Evolutionary conservation across 2,113 vertebrate species (phyloP).

Genomic region (Microcebus jonahi): DNA sequence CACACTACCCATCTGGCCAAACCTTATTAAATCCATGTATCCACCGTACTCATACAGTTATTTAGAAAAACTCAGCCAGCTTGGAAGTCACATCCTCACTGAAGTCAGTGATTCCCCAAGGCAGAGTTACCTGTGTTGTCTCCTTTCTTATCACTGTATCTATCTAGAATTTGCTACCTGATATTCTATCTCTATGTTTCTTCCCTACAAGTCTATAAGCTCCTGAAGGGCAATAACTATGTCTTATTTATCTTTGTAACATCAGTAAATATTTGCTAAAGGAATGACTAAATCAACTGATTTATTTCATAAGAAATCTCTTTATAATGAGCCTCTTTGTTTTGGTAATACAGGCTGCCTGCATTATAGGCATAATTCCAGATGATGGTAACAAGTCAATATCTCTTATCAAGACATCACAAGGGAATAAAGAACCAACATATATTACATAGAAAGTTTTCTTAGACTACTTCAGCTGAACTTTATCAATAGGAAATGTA

Average conservation of each 20-base stretch:
- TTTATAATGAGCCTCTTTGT: not conserved
- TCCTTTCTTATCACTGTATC: not conserved
- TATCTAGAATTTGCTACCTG: not conserved
- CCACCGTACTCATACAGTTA: not conserved
- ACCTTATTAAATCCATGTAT: not conserved
- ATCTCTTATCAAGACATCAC: slow-evolving; percentile 10
- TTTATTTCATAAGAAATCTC: not conserved
- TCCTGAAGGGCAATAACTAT: not conserved
- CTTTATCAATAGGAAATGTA: not conserved
- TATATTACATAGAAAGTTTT: not conserved
- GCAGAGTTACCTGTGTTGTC: not conserved
- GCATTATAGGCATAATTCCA: not conserved
- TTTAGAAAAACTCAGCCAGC: not conserved
- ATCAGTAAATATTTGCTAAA: slow-evolving; percentile 18
- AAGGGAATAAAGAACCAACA: not conserved
- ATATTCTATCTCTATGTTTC: not conserved
- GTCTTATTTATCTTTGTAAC: not conserved
- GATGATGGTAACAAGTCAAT: not conserved
- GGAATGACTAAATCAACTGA: not conserved
- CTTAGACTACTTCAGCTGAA: not conserved
- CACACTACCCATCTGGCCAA: no score
- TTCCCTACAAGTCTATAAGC: not conserved
- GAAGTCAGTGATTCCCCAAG: not conserved
- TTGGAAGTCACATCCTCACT: not conserved
- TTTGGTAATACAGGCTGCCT: not conserved